Evolutionary conservation across 2,113 vertebrate genomes (phyloP).

Genomic region (Dipodomys merriami): DNA sequence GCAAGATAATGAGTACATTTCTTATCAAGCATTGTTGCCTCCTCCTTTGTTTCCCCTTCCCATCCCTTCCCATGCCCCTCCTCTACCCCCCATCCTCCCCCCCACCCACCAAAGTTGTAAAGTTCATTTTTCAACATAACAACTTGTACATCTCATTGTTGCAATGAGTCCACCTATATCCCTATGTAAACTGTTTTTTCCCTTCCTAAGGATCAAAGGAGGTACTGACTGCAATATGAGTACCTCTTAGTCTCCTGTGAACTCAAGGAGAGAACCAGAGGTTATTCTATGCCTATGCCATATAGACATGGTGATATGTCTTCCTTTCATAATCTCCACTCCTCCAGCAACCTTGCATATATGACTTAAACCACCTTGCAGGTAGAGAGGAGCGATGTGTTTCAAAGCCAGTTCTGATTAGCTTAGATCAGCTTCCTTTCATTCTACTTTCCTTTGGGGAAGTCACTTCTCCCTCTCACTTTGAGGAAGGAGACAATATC

Average conservation of each 20-base stretch:
- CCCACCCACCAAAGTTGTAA: no score
- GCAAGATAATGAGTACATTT: no score
- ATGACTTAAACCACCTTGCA: neutral
- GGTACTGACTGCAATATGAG: neutral
- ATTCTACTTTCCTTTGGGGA: neutral
- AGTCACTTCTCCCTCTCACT: neutral
- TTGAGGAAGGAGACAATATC: neutral
- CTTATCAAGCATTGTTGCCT: no score
- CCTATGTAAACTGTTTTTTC: no score
- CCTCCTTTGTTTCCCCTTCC: no score
- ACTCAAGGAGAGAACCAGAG: conserved; percentile 12
- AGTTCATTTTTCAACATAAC: no score
- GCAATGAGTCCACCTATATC: no score
- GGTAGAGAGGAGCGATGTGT: neutral
- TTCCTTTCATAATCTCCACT: conserved; percentile 20
- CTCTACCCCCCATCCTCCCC: no score
- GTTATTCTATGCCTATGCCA: neutral
- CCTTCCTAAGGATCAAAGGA: neutral
- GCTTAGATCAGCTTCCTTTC: neutral
- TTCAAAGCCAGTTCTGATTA: neutral
- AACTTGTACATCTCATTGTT: no score
- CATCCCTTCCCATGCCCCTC: no score
- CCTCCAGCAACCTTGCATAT: neutral
- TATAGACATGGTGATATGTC: neutral
- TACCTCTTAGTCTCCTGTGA: neutral